A percentile compares a stretch with the other conserved stretches of the same genome.
Conservation (phyloP, 2,888 invertebrate genomes). For the Drepanosiphum platanoidis region DNA sequence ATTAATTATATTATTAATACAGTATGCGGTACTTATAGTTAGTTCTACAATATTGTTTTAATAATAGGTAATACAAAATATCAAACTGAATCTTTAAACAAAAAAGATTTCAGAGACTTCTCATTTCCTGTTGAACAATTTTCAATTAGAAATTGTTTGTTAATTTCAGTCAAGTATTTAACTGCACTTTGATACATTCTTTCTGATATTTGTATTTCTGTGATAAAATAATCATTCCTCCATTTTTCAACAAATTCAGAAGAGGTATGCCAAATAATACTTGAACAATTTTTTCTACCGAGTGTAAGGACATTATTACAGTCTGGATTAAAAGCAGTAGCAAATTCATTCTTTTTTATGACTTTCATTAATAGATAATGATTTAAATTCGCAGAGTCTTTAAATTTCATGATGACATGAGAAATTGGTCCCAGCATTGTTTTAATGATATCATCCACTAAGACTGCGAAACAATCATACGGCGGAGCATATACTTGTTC, state of each 20-base stretch:
- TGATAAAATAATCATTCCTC: conserved; percentile 37
- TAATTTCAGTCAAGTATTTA: conserved; percentile 40
- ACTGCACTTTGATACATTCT: conserved; percentile 49
- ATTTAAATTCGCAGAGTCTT: conserved; percentile 37
- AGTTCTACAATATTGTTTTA: not conserved
- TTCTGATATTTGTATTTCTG: conserved; percentile 59
- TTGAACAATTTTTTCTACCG: conserved; percentile 44
- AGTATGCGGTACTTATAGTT: not conserved
- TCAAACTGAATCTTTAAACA: conserved; percentile 19
- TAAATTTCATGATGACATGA: conserved; percentile 43
- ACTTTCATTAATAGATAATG: conserved; percentile 58
- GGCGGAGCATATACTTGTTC: conserved; percentile 16
- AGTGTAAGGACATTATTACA: conserved; percentile 16
- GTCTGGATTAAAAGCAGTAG: conserved; percentile 39
- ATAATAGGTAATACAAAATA: conserved; percentile 22
- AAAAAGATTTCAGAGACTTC: conserved; percentile 42
- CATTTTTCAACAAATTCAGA: conserved; percentile 46
- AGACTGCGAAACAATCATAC: conserved; percentile 46
- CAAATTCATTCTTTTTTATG: conserved; percentile 49
- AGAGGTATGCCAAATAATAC: conserved; percentile 59
- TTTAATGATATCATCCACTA: conserved; percentile 46
- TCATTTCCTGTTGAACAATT: conserved; percentile 39
- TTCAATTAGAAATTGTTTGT: conserved; percentile 32
- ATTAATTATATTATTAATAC: not conserved
- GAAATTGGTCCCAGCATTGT: conserved; percentile 54